A percentile compares a stretch with the other conserved stretches of the same genome.
phyloP scores from a whole-genome alignment of 1,140 invertebrate genomes.

The Lordiphosa collinella region DNA sequence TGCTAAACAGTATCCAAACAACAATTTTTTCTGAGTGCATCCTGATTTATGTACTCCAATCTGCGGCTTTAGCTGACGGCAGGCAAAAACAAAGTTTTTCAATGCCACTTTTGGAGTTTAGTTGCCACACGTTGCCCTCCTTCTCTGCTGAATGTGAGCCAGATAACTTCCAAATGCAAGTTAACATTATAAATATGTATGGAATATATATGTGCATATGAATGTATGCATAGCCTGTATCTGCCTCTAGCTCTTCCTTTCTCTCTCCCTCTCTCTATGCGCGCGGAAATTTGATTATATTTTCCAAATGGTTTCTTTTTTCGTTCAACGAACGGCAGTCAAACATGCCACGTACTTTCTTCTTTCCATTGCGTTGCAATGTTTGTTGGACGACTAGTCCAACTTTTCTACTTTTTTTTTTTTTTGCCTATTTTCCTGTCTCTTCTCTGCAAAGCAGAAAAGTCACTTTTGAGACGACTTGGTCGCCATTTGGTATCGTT shows the following conservation, averaged over 20 bases:
- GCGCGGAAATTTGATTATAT: constrained; percentile 58
- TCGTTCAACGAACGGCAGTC: background rate
- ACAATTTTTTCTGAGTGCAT: no score
- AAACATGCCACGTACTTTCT: constrained; percentile 48
- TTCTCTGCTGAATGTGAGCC: background rate
- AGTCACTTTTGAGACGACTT: constrained; percentile 5
- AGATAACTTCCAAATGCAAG: constrained; percentile 20
- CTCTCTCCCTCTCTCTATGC: constrained; percentile 1
- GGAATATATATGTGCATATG: constrained; percentile 27
- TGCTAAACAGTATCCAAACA: no score
- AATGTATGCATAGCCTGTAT: background rate
- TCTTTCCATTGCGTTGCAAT: constrained; percentile 29
- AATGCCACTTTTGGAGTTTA: no score
- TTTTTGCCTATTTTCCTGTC: constrained; percentile 1
- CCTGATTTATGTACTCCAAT: no score
- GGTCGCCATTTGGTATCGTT: background rate
- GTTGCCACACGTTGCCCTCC: no score
- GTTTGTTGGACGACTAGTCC: constrained; percentile 3
- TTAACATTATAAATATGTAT: constrained; percentile 56
- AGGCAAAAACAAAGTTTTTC: no score
- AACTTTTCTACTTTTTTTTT: constrained; percentile 4
- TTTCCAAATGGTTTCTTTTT: constrained; percentile 62
- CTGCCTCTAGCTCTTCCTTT: no score
- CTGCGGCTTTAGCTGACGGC: no score
- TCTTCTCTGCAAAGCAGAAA: background rate